Evolutionary conservation across 2,113 vertebrate species (phyloP).

Genomic region (Pica pica): DNA sequence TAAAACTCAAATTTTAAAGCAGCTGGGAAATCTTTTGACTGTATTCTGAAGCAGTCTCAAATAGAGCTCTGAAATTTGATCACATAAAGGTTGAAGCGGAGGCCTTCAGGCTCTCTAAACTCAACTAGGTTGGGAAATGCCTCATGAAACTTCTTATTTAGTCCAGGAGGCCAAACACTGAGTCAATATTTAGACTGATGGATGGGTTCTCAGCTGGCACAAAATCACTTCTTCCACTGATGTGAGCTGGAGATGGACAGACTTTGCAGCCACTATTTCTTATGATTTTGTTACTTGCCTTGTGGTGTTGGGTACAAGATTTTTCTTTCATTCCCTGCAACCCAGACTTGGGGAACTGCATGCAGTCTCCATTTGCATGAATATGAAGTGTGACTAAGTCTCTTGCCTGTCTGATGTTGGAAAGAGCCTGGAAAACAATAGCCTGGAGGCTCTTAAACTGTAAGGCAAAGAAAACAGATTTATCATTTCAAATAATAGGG

Average conservation of each 20-base stretch:
- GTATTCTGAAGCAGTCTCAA: neutral
- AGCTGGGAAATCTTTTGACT: neutral
- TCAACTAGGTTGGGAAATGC: neutral
- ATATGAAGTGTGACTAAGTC: conserved; percentile 7
- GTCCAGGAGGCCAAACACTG: neutral
- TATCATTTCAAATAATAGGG: conserved; percentile 23
- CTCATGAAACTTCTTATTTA: conserved; percentile 25
- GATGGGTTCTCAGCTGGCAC: conserved; percentile 3
- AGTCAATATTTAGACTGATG: conserved; percentile 51
- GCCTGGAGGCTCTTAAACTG: neutral
- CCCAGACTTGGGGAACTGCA: neutral
- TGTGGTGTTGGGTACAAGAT: neutral
- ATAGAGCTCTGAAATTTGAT: neutral
- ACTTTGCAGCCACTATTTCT: neutral
- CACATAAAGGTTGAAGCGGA: neutral
- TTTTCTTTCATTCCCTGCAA: neutral
- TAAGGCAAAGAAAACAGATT: conserved; percentile 28
- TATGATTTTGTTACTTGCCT: neutral
- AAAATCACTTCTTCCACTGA: neutral
- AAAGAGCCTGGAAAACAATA: conserved; percentile 23
- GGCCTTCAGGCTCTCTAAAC: neutral
- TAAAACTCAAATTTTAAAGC: neutral
- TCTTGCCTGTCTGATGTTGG: neutral
- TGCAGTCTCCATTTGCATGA: neutral
- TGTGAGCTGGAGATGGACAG: neutral